Conservation (phyloP, 1,140 invertebrate species). For the Euwallacea fornicatus region DNA sequence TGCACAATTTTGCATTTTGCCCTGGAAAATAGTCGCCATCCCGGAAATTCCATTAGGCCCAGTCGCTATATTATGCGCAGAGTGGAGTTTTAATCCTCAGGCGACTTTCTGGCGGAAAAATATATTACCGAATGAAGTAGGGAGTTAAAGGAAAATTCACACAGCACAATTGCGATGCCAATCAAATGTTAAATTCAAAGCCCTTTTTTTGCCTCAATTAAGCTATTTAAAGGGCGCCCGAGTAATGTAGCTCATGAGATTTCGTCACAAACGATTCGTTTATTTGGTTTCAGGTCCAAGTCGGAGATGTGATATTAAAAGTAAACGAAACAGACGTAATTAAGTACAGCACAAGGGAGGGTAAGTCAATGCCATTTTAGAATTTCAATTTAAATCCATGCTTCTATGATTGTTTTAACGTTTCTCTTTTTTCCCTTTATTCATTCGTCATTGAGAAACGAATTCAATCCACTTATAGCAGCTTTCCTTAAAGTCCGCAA, state of each 20-base stretch:
- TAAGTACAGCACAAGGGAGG: slow-evolving; percentile 88
- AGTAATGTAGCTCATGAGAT: too few relatives aligned
- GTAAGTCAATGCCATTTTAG: slow-evolving; percentile 55
- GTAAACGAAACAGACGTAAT: slow-evolving; percentile 91
- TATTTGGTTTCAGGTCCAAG: slow-evolving; percentile 75
- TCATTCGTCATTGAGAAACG: too few relatives aligned
- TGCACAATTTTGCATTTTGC: slow-evolving; percentile 5
- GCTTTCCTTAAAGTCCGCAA: too few relatives aligned
- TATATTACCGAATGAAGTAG: not conserved
- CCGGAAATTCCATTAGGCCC: slow-evolving; percentile 17
- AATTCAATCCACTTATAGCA: too few relatives aligned
- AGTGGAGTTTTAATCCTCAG: slow-evolving; percentile 10
- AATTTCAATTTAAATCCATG: slow-evolving; percentile 13
- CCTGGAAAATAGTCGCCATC: not conserved
- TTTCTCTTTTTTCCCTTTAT: too few relatives aligned
- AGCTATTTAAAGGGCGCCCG: too few relatives aligned
- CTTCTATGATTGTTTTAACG: slow-evolving; percentile 1
- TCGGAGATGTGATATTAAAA: slow-evolving; percentile 89
- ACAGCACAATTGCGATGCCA: not conserved
- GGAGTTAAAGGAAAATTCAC: not conserved
- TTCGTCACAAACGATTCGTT: slow-evolving; percentile 4
- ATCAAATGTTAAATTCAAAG: too few relatives aligned
- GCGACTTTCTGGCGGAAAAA: slow-evolving; percentile 6
- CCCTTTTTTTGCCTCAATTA: too few relatives aligned
- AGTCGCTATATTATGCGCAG: not conserved